These are phyloP conservation scores for Aphaenogaster floridana DNA, from an alignment of 1,140 invertebrate genomes.

Conservation along the genomic window DNA sequence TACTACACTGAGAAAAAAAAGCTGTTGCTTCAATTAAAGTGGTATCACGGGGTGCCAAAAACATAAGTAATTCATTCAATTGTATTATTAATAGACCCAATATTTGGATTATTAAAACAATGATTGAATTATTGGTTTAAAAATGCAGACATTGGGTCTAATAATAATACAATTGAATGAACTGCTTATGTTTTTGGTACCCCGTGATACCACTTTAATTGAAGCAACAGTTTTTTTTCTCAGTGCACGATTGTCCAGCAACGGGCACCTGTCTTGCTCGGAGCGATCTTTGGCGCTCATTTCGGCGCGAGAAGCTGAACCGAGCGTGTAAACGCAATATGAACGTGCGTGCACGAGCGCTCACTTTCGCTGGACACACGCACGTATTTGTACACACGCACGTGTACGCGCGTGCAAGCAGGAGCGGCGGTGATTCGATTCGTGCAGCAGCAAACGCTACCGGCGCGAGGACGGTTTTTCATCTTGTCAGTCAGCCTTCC, in stretches of 20 bases:
- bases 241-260: background rate
- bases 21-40: too few relatives aligned
- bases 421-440: conserved; percentile 20
- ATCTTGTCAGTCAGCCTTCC: conserved; percentile 78
- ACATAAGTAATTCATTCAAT: too few relatives aligned
- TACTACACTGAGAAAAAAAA: too few relatives aligned
- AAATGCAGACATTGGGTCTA: too few relatives aligned
- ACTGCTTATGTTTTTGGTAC: too few relatives aligned
- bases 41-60: too few relatives aligned
- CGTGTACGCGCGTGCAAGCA: background rate
- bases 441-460: conserved; percentile 38
- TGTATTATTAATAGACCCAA: too few relatives aligned
- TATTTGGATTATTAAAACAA: too few relatives aligned
- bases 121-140: too few relatives aligned
- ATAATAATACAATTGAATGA: too few relatives aligned
- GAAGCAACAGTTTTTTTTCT: too few relatives aligned
- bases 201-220: too few relatives aligned
- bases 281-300: background rate
- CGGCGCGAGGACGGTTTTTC: conserved; percentile 65
- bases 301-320: background rate
- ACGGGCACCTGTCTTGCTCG: background rate
- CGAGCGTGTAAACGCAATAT: conserved; percentile 29
- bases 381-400: conserved; percentile 43
- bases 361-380: conserved; percentile 68
- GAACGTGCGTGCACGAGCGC: conserved; percentile 9